phyloP scores from a whole-genome alignment of 2,888 invertebrate species.

The Gymnoscelis rufifasciata region DNA sequence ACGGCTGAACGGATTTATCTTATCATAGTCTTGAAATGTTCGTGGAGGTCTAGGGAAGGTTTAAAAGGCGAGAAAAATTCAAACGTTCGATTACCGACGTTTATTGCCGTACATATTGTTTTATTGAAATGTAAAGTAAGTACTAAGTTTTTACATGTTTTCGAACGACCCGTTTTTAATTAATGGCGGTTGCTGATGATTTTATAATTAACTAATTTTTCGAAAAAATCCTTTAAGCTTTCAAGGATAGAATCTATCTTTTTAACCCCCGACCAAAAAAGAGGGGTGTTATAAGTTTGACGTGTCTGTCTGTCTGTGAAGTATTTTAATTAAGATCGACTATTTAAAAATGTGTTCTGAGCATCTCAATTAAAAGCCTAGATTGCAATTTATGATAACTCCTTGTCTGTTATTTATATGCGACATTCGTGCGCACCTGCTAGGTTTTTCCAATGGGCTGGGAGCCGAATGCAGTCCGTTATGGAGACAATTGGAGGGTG shows the following conservation, averaged over 20 bases:
- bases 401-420: slow-evolving; percentile 21
- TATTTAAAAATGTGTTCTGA: slow-evolving; percentile 16
- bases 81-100: slow-evolving; percentile 42
- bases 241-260: too few species aligned
- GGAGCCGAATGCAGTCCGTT: slow-evolving; percentile 36
- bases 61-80: too few species aligned
- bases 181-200: slow-evolving; percentile 33
- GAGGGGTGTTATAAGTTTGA: too few species aligned
- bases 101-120: slow-evolving; percentile 37
- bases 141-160: slow-evolving; percentile 19
- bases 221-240: too few species aligned
- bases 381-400: slow-evolving; percentile 27
- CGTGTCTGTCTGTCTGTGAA: too few species aligned
- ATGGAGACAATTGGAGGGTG: slow-evolving; percentile 54
- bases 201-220: too few species aligned
- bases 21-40: too few species aligned
- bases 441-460: too few species aligned
- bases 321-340: slow-evolving; percentile 21
- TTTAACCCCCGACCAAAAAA: too few species aligned
- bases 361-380: slow-evolving; percentile 22
- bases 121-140: slow-evolving; percentile 40
- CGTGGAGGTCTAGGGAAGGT: too few species aligned
- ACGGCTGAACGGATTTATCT: too few species aligned
- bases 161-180: slow-evolving; percentile 27
- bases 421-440: slow-evolving; percentile 17